Evolutionary conservation across 2,113 vertebrate genomes (phyloP).

Genomic region (Microcebus murinus): DNA sequence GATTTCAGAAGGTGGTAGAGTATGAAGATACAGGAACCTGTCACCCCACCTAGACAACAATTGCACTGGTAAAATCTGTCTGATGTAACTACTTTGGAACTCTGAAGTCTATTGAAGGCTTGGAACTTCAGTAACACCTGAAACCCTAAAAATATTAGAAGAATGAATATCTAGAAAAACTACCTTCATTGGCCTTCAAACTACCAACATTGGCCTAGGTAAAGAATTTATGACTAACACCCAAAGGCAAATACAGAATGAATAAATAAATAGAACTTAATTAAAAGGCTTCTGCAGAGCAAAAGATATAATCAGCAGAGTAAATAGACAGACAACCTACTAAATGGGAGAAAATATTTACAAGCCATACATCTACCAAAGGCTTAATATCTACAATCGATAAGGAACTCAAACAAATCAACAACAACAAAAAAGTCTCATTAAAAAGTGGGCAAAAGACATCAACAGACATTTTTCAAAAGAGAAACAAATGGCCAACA

Average conservation of each 20-base stretch:
- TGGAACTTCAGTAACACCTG: not conserved
- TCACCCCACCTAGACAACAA: not conserved
- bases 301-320: not conserved
- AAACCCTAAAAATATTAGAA: not conserved
- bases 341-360: not conserved
- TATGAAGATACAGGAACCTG: not conserved
- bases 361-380: not conserved
- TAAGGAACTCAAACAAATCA: not conserved
- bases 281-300: not conserved
- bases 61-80: not conserved
- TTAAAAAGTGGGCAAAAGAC: not conserved
- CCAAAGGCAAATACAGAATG: not conserved
- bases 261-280: not conserved
- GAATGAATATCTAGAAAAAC: not conserved
- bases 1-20: not conserved
- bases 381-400: not conserved
- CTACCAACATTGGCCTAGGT: no score
- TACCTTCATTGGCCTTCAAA: no score
- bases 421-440: no score
- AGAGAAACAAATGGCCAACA: not conserved
- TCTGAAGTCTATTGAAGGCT: not conserved
- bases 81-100: not conserved
- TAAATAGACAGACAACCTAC: not conserved
- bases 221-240: not conserved
- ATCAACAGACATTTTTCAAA: not conserved